A percentile compares a stretch with the other conserved stretches of the same genome.
Conservation (phyloP, 2,797 vertebrate species). For the Dendrocincla fuliginosa region DNA sequence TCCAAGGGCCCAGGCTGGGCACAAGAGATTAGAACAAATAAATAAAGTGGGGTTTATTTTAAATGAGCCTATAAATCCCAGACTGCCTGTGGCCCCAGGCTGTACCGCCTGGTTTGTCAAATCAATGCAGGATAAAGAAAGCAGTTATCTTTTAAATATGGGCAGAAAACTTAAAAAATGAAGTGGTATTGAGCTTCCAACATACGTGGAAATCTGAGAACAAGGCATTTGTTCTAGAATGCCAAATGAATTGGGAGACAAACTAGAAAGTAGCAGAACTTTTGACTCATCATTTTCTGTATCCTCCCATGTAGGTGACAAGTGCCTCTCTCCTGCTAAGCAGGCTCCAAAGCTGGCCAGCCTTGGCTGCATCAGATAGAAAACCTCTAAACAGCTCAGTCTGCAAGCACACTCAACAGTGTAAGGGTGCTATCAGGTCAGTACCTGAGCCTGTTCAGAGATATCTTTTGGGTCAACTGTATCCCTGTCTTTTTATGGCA, state of each 20-base stretch:
- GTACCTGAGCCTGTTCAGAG: background rate
- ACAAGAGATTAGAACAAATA: slow-evolving; percentile 16
- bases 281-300: background rate
- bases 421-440: background rate
- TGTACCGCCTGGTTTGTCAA: background rate
- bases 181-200: background rate
- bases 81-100: background rate
- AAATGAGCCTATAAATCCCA: background rate
- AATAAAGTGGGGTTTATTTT: background rate
- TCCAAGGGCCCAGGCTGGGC: slow-evolving; percentile 42
- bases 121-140: background rate
- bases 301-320: background rate
- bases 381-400: background rate
- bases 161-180: background rate
- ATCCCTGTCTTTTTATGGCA: background rate
- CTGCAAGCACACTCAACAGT: background rate
- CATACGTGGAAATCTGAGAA: background rate
- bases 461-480: background rate
- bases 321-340: background rate
- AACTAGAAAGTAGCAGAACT: background rate
- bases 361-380: background rate
- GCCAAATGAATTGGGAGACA: background rate
- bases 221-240: background rate
- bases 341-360: background rate
- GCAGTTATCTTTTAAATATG: background rate